Evolutionary conservation across 2,113 vertebrate genomes (phyloP), one percentile per base, ranked within the genome.

Genomic region (Salvator merianae): DNA sequence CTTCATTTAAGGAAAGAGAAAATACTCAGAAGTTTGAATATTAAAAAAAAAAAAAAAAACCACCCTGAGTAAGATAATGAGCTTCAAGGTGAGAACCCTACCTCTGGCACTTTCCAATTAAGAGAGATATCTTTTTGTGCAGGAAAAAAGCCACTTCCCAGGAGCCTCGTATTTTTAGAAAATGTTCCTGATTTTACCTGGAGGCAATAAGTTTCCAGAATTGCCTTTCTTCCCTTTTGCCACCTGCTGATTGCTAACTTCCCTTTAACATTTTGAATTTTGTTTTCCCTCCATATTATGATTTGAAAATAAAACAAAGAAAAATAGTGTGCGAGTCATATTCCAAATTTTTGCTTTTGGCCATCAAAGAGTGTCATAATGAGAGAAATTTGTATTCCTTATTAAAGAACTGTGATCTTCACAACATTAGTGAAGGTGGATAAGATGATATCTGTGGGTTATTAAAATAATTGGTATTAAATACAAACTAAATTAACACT

Each of bases 71-170:
- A 88, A 50, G 77, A 80, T 88, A 91, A 93, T 89, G 90, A 90
- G 72, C 88, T 93, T 93, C 88, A 91, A 94, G 91, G 87, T 91
- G 90, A 91, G 79, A 79, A 89, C 81, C 87, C 90, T 92, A 93
- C 91, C 92, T 47, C 85, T 88, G 89, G 92, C 90, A 91, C 81
- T 93, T 92, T 94, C 91, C 84, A 93, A 90, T 87, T 93, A 92
- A 73, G 88, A 91, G 87, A 84, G 72, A 7, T 7, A 50, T 76
- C 81, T 69, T 90, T 78, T 32, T 0, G 0, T 87, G 34, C 30
- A 87, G 85, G 69, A 66, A 90, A 88, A 92, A 10, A 10, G 55
- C 79, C 69, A 77, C 86, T 89, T 83, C 83, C 86, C 81, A 77
- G 10, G 53, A 79, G 89, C 34, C 79, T 89, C 77, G 86, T 81